Conservation (phyloP, 2,888 invertebrate species). For the Lamellibrachia satsuma region DNA sequence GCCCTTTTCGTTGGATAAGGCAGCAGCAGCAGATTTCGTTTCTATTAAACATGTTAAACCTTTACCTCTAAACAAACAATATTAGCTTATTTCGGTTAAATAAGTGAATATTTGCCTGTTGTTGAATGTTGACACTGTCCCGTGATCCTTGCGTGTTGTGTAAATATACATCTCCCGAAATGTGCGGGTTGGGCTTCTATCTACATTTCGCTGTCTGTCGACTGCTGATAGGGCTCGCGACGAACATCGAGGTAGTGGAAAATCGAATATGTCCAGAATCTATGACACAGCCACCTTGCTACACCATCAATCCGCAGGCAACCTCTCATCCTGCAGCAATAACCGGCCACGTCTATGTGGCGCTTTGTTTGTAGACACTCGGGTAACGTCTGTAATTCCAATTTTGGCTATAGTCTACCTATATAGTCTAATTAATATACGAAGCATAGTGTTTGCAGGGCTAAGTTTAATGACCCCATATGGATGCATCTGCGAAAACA, state of each 20-base stretch:
- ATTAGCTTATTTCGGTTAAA: background rate
- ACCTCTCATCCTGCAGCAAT: background rate
- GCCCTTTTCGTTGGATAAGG: background rate
- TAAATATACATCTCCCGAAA: background rate
- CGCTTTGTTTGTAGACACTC: background rate
- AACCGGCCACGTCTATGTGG: background rate
- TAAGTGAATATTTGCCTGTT: background rate
- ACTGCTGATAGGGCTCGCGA: background rate
- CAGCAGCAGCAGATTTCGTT: no score
- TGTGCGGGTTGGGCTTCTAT: background rate
- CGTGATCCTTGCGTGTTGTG: background rate
- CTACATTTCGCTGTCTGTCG: background rate
- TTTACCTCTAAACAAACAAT: no score
- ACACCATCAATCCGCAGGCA: background rate
- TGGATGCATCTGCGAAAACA: background rate
- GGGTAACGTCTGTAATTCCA: no score
- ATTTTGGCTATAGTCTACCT: no score
- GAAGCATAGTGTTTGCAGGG: no score
- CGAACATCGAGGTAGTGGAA: background rate
- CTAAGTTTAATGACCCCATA: background rate
- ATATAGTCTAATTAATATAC: no score
- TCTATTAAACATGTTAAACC: no score
- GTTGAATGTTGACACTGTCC: background rate
- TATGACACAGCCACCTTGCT: background rate
- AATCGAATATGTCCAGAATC: background rate